These are phyloP conservation scores for Nymphalis urticae DNA, from an alignment of 2,888 invertebrate genomes.

Conservation along the genomic window DNA sequence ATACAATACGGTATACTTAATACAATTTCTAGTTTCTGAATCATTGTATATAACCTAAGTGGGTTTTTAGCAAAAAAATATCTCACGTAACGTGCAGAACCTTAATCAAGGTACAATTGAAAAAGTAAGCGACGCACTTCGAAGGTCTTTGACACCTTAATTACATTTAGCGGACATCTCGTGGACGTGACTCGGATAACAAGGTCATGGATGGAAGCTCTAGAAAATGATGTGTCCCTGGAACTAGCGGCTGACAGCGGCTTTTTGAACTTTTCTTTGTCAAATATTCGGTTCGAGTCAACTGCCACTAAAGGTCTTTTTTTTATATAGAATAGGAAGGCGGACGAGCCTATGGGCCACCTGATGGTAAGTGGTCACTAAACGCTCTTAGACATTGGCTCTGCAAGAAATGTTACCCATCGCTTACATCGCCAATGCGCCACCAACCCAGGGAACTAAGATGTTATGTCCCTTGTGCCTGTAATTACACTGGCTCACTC, in stretches of 20 bases:
- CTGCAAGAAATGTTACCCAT: too few species aligned
- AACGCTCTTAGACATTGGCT: too few species aligned
- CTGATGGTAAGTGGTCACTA: too few species aligned
- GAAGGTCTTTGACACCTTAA: constrained; percentile 23
- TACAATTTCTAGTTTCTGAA: too few species aligned
- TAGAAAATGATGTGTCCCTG: constrained; percentile 12
- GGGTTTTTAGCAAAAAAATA: background rate
- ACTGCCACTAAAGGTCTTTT: too few species aligned
- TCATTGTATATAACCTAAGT: background rate
- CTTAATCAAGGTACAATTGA: constrained; percentile 12
- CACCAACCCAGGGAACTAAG: too few species aligned
- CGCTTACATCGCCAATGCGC: too few species aligned
- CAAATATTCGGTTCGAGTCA: background rate
- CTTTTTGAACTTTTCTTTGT: constrained; percentile 23
- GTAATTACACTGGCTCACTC: too few species aligned
- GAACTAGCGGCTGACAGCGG: constrained; percentile 19
- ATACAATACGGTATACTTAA: too few species aligned
- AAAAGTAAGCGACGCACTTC: constrained; percentile 12
- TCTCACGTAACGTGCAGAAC: background rate
- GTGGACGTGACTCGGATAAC: constrained; percentile 25
- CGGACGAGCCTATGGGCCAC: too few species aligned
- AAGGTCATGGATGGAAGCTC: constrained; percentile 10
- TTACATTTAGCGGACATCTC: constrained; percentile 20
- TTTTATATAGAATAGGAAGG: too few species aligned
- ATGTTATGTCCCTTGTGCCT: too few species aligned